phyloP scores from a whole-genome alignment of 2,888 invertebrate species.

The Limulus polyphemus region DNA sequence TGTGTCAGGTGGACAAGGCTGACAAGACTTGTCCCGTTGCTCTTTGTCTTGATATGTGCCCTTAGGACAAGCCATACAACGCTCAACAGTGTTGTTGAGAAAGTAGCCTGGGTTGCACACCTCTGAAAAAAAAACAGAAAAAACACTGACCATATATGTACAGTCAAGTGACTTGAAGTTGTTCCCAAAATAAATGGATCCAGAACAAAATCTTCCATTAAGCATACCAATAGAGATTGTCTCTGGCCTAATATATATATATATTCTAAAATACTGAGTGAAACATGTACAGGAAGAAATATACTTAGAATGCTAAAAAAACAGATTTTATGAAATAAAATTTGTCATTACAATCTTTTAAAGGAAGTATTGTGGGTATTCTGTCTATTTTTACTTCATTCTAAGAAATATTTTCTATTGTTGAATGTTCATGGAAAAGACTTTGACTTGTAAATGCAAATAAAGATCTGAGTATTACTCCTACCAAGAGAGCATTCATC shows the following conservation, averaged over 20 bases:
- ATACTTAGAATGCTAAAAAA: no score
- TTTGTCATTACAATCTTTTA: no score
- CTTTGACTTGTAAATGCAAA: no score
- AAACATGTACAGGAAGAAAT: no score
- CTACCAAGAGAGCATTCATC: constrained; percentile 84
- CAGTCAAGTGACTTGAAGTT: background rate
- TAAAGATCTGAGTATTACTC: constrained; percentile 33
- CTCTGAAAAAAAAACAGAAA: constrained; percentile 38
- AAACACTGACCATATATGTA: constrained; percentile 3
- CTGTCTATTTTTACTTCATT: no score
- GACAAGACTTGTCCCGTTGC: constrained; percentile 66
- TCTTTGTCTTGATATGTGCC: constrained; percentile 80
- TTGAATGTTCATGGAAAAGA: no score
- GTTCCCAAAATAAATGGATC: background rate
- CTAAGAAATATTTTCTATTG: no score
- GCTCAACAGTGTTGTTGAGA: constrained; percentile 63
- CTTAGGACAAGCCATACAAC: constrained; percentile 76
- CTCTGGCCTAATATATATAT: background rate
- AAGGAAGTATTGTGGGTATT: background rate
- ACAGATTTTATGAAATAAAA: no score
- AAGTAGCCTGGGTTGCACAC: constrained; percentile 49
- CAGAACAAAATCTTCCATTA: background rate
- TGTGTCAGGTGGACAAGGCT: constrained; percentile 76
- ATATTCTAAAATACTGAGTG: background rate
- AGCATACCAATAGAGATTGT: background rate